Evolutionary conservation across 2,113 vertebrate genomes (phyloP).

Genomic region (Nestor notabilis): DNA sequence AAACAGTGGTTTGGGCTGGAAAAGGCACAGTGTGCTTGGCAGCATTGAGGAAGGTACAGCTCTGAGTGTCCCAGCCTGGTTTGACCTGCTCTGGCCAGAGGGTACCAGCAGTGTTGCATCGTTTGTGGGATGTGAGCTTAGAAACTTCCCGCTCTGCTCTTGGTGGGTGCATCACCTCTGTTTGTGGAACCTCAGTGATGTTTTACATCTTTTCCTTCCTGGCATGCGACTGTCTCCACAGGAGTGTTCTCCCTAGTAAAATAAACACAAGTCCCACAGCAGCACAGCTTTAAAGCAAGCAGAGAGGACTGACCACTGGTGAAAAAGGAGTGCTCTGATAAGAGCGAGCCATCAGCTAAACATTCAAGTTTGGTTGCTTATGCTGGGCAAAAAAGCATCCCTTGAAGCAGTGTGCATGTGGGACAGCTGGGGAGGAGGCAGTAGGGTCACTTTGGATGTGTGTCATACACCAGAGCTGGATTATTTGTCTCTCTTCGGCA

Average conservation of each 20-base stretch:
- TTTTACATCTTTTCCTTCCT: neutral
- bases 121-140: neutral
- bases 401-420: accelerated
- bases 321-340: neutral
- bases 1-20: neutral
- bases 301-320: neutral
- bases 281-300: neutral
- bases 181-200: neutral
- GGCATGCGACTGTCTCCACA: neutral
- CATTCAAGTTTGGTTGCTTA: neutral
- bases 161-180: accelerated
- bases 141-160: neutral
- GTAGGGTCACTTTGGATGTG: neutral
- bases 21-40: accelerated
- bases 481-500: neutral
- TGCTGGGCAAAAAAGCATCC: neutral
- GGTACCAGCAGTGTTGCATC: neutral
- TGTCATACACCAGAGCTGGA: neutral
- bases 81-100: neutral
- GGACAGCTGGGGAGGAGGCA: neutral
- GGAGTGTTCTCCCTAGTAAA: neutral
- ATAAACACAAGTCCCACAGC: neutral
- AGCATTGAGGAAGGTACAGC: accelerated
- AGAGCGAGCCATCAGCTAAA: neutral
- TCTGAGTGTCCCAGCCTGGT: accelerated